A percentile compares a stretch with the other conserved stretches of the same genome.
Evolutionary conservation across 2,888 invertebrate species (phyloP).

Genomic region (Eilema sororculum): DNA sequence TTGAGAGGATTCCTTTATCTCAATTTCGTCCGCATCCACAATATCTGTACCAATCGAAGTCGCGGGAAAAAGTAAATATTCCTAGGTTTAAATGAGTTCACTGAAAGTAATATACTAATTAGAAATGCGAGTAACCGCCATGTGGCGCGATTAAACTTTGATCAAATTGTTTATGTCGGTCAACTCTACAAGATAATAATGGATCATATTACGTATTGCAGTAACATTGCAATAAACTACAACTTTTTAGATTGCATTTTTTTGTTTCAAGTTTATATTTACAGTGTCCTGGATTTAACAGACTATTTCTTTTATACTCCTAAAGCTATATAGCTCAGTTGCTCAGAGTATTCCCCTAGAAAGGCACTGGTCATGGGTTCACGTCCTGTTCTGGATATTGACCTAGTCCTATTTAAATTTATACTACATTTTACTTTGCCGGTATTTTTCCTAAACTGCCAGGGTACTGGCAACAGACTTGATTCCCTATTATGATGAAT

Average conservation of each 20-base stretch:
- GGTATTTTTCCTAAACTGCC: too few relatives aligned
- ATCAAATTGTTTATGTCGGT: background rate
- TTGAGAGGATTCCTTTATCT: background rate
- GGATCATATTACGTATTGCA: background rate
- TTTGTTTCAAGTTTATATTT: too few relatives aligned
- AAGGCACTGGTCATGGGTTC: too few relatives aligned
- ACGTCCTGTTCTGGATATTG: too few relatives aligned
- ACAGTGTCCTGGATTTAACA: too few relatives aligned
- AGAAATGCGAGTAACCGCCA: slow-evolving; percentile 4
- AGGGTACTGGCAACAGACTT: too few relatives aligned
- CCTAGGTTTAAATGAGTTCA: background rate
- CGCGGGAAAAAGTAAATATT: background rate
- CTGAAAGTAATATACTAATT: background rate
- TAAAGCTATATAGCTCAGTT: too few relatives aligned
- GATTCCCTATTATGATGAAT: too few relatives aligned
- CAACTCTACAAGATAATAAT: slow-evolving; percentile 6
- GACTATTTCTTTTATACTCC: too few relatives aligned
- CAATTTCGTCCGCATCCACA: background rate
- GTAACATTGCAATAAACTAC: background rate
- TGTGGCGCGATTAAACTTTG: slow-evolving; percentile 5
- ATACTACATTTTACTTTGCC: too few relatives aligned
- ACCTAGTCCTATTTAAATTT: too few relatives aligned
- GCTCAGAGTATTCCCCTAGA: too few relatives aligned
- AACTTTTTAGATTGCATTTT: background rate
- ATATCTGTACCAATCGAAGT: background rate